Base-by-base conservation (phyloP, 2,888 invertebrate genomes). In the Odontocolon sp. region DNA sequence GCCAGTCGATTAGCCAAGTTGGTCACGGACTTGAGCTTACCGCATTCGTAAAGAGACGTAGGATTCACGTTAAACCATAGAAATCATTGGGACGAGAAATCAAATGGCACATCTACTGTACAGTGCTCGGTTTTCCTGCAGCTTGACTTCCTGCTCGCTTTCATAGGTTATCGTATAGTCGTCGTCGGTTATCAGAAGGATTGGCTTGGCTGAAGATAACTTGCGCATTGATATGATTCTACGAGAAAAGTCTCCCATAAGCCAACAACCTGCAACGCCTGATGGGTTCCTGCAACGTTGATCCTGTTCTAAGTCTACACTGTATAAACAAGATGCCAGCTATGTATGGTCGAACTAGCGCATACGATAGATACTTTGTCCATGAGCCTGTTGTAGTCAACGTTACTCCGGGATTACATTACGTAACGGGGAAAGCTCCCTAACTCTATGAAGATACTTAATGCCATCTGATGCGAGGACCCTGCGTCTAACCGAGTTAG, bases 381-480 rank as follows among this genome's bases (percentile, higher is more conserved):
- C 23, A 57, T 33, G 64, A 63, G 67, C 38, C 56, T 42, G 45
- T 54, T 38, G 23, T 66, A 68, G 77, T 80, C 77, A 78, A 68
- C 68, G 63, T 68, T 74, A 66, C 59, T 50, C n/a, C 52, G 52
- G 70, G 69, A 68, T 79, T 80, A 77, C 63, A 59, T 72, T 73
- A 64, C 28, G 67, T 75, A 77, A 79, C 63, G 69, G 64, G 54
- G 31, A 68, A 68, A 70, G 75, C 64, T 69, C 14, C 74, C 67
- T 59, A 38, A 33, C 45, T 59, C 61, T 11, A 14, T 40, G 47
- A 26, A 28, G 16, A 11, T 38, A 9, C 50, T 45, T 59, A 64
- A 66, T 31, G 45, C 16, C 45, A 76, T 70, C 59, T 33, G 57
- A 52, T 38, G 68, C 59, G 66, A 66, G 64, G 57, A 67, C 69